Conservation (phyloP, 2,113 vertebrate genomes). For the Conger conger region DNA sequence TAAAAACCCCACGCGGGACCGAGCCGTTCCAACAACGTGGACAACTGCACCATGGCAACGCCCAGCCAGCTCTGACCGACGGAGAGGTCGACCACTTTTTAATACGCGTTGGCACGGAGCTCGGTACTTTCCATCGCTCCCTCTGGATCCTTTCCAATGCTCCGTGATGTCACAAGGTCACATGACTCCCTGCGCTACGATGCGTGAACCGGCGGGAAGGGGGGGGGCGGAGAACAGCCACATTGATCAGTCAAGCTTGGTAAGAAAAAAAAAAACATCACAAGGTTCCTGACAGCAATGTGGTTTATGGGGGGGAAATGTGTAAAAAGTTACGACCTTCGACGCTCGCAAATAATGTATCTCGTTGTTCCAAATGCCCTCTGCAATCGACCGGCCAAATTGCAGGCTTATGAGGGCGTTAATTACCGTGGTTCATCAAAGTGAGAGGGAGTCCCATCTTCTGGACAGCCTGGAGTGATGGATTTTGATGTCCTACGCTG, state of each 20-base stretch:
- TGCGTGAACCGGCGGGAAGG: neutral
- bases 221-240: neutral
- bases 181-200: constrained; percentile 32
- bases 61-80: too few species aligned
- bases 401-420: neutral
- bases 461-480: neutral
- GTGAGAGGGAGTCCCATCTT: neutral
- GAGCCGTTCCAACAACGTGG: too few species aligned
- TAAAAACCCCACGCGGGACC: constrained; percentile 54
- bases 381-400: neutral
- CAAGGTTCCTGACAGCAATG: neutral
- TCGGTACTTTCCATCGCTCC: constrained; percentile 38
- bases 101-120: constrained; percentile 34
- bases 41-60: too few species aligned
- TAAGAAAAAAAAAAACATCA: neutral
- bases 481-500: neutral
- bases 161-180: constrained; percentile 30
- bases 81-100: neutral
- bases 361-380: neutral
- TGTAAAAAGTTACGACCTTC: neutral
- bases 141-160: constrained; percentile 30
- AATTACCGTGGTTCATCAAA: neutral
- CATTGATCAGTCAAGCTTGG: constrained; percentile 38
- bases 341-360: neutral
- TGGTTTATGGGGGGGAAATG: neutral